Evolutionary conservation across 2,888 invertebrate genomes (phyloP).

Genomic region (Drosophila tripunctata): DNA sequence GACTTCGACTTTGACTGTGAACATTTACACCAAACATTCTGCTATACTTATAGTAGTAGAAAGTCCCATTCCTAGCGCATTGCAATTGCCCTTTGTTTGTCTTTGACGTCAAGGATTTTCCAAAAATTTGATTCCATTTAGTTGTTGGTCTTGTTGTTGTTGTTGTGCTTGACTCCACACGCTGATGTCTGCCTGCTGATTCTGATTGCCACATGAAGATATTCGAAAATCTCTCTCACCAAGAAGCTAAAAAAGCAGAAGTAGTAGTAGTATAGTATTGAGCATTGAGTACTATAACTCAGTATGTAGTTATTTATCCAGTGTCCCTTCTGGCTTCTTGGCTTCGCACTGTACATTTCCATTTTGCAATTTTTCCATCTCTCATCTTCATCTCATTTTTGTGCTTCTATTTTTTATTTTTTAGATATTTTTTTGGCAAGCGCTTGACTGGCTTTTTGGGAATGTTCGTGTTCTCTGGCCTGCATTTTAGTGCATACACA

Average conservation of each 20-base stretch:
- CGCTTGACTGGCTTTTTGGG: slow-evolving; percentile 54
- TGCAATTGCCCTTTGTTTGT: slow-evolving; percentile 56
- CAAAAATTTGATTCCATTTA: slow-evolving; percentile 68
- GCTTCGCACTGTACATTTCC: slow-evolving; percentile 51
- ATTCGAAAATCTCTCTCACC: slow-evolving; percentile 68
- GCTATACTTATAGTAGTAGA: slow-evolving; percentile 11
- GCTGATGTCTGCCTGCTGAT: slow-evolving; percentile 49
- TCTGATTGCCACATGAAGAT: slow-evolving; percentile 75
- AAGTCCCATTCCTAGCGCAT: slow-evolving; percentile 15
- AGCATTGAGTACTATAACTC: slow-evolving; percentile 62
- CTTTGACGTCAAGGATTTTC: slow-evolving; percentile 73
- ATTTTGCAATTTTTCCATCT: slow-evolving; percentile 9
- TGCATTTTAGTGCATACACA: slow-evolving; percentile 65
- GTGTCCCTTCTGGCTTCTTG: slow-evolving; percentile 71
- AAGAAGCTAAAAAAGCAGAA: slow-evolving; percentile 27
- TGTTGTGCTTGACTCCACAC: slow-evolving; percentile 31
- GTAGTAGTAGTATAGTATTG: no score
- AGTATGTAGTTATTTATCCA: slow-evolving; percentile 71
- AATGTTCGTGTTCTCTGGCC: slow-evolving; percentile 69
- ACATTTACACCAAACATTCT: slow-evolving; percentile 60
- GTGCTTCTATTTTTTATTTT: slow-evolving; percentile 3
- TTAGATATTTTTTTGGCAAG: slow-evolving; percentile 72
- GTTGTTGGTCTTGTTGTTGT: slow-evolving; percentile 22
- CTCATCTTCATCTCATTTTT: slow-evolving; percentile 3
- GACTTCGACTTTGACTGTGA: slow-evolving; percentile 14